Evolutionary conservation across 1,140 invertebrate species (phyloP).

Genomic region (Pantala flavescens): DNA sequence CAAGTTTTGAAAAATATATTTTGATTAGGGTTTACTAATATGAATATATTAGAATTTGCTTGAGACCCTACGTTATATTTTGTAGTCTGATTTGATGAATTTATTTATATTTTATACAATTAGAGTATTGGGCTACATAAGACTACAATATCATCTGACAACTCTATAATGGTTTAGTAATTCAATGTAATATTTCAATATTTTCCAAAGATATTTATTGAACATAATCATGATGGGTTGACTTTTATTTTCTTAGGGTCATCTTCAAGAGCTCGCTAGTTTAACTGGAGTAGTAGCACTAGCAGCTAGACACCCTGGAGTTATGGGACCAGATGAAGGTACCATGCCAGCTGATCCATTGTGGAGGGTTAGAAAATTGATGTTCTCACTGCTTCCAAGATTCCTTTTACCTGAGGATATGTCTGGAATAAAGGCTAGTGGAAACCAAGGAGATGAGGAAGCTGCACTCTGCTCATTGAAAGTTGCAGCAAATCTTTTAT

Average conservation of each 20-base stretch:
- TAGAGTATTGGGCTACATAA: too few species aligned
- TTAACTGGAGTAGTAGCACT: slow-evolving; percentile 69
- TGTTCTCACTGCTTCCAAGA: neutral
- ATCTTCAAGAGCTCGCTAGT: slow-evolving; percentile 57
- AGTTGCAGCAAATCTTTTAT: neutral
- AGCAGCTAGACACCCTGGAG: slow-evolving; percentile 46
- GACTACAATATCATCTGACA: too few species aligned
- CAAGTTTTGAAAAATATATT: too few species aligned
- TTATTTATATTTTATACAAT: too few species aligned
- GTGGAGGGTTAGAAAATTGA: neutral
- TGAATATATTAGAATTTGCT: too few species aligned
- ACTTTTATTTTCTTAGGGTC: slow-evolving; percentile 24
- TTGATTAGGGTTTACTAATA: too few species aligned
- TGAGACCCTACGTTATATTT: too few species aligned
- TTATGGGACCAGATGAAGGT: neutral
- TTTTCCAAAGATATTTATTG: neutral
- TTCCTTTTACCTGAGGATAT: neutral
- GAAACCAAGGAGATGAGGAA: neutral
- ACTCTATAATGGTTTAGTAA: too few species aligned
- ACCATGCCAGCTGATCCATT: neutral
- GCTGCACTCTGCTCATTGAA: neutral
- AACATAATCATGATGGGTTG: neutral
- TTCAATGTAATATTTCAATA: neutral
- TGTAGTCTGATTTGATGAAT: too few species aligned
- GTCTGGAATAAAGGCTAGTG: neutral